phyloP scores from a whole-genome alignment of 2,888 invertebrate genomes.

The Entomobrya proxima region DNA sequence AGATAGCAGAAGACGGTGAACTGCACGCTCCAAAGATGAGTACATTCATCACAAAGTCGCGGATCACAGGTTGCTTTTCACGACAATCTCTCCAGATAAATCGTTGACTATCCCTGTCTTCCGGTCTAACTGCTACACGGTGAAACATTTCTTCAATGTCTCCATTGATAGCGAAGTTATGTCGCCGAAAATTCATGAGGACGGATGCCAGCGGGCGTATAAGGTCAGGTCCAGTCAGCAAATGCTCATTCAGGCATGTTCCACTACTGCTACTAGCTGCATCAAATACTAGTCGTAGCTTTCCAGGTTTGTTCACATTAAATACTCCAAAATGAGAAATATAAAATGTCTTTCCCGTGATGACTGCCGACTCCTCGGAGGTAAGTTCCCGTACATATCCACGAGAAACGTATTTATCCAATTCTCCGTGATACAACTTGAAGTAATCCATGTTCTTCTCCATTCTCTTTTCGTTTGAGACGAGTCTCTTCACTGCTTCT shows the following conservation, averaged over 20 bases:
- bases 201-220: conserved; percentile 6
- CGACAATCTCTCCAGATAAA: conserved; percentile 37
- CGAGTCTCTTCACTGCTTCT: neutral
- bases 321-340: neutral
- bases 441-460: neutral
- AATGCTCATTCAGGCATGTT: neutral
- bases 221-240: conserved; percentile 37
- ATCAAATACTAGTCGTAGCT: neutral
- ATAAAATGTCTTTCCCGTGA: neutral
- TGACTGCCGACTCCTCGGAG: neutral
- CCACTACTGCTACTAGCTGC: neutral
- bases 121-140: neutral
- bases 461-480: neutral
- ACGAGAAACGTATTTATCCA: neutral
- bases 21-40: conserved; percentile 59
- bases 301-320: conserved; percentile 27
- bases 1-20: conserved; percentile 61
- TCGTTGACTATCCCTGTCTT: conserved; percentile 32
- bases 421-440: neutral
- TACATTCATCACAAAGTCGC: neutral
- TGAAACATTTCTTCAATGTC: conserved; percentile 66
- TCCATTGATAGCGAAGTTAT: conserved; percentile 23
- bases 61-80: neutral
- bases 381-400: neutral
- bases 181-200: conserved; percentile 27